These are phyloP conservation scores for Sandelia bainsii DNA, from an alignment of 2,797 vertebrate species.

Conservation along the genomic window DNA sequence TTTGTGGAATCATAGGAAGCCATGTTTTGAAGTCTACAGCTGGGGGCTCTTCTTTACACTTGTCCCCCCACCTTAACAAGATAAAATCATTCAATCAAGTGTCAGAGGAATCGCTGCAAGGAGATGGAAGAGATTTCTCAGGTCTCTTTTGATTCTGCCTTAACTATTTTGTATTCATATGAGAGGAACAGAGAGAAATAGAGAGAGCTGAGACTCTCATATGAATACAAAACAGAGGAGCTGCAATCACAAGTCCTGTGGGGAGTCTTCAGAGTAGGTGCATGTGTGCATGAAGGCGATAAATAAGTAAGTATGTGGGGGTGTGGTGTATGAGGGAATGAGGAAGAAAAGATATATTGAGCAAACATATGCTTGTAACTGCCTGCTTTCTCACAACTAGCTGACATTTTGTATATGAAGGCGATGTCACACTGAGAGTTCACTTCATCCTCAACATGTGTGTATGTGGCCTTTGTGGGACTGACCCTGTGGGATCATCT, in stretches of 20 bases:
- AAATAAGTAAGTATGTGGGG: conserved; percentile 61
- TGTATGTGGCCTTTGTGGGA: conserved; percentile 43
- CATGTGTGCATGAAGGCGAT: conserved; percentile 60
- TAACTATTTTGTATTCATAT: conserved; percentile 77
- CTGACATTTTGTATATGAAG: conserved; percentile 38
- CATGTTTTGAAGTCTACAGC: conserved; percentile 66
- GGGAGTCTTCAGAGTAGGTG: conserved; percentile 64
- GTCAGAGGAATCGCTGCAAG: conserved; percentile 60
- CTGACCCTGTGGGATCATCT: conserved; percentile 52
- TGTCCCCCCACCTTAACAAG: conserved; percentile 57
- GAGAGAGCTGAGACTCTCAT: conserved; percentile 46
- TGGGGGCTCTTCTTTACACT: conserved; percentile 62
- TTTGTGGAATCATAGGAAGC: conserved; percentile 50
- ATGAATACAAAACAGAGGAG: conserved; percentile 74
- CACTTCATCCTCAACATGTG: conserved; percentile 27
- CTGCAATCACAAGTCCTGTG: conserved; percentile 69
- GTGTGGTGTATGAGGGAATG: conserved; percentile 27
- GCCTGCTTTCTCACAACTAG: conserved; percentile 37
- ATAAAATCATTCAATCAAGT: conserved; percentile 66
- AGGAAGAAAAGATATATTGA: conserved; percentile 17
- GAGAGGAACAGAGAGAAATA: conserved; percentile 65
- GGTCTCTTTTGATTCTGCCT: conserved; percentile 62
- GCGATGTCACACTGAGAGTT: conserved; percentile 33
- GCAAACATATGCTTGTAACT: conserved; percentile 17
- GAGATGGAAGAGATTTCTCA: conserved; percentile 57